phyloP scores from a whole-genome alignment of 2,113 vertebrate species.

The Petromus typicus region DNA sequence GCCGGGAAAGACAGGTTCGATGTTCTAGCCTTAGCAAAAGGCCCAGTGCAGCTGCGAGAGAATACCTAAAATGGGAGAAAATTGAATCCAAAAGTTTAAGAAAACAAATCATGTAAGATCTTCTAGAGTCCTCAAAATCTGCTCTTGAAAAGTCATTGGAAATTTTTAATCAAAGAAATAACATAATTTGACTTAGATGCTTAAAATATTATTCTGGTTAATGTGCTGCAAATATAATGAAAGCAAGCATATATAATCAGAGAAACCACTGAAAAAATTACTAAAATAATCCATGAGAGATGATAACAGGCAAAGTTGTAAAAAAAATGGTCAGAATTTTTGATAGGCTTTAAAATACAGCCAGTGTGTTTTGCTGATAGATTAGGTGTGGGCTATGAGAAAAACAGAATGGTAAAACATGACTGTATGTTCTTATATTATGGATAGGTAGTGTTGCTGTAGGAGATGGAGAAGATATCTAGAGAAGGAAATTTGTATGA shows the following conservation, averaged over 20 bases:
- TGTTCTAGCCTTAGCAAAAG: neutral
- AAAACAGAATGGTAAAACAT: neutral
- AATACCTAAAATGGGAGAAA: neutral
- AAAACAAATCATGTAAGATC: neutral
- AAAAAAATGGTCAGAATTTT: neutral
- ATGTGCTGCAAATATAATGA: neutral
- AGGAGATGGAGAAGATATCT: too few relatives aligned
- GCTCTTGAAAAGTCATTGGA: neutral
- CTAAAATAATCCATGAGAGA: neutral
- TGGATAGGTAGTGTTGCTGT: too few relatives aligned
- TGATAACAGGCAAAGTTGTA: neutral
- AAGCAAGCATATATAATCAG: neutral
- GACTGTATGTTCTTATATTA: neutral
- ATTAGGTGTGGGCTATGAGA: neutral
- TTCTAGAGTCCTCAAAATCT: neutral
- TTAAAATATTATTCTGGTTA: neutral
- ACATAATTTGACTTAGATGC: neutral
- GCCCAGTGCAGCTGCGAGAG: neutral
- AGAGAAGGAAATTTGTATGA: neutral
- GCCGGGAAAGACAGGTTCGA: neutral
- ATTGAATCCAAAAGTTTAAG: conserved; percentile 9
- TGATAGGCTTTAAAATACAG: neutral
- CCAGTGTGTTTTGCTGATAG: neutral
- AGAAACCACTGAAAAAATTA: neutral
- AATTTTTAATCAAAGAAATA: conserved; percentile 15